These are phyloP conservation scores for Bilobella aurantiaca DNA, from an alignment of 1,140 invertebrate genomes.

Conservation along the genomic window DNA sequence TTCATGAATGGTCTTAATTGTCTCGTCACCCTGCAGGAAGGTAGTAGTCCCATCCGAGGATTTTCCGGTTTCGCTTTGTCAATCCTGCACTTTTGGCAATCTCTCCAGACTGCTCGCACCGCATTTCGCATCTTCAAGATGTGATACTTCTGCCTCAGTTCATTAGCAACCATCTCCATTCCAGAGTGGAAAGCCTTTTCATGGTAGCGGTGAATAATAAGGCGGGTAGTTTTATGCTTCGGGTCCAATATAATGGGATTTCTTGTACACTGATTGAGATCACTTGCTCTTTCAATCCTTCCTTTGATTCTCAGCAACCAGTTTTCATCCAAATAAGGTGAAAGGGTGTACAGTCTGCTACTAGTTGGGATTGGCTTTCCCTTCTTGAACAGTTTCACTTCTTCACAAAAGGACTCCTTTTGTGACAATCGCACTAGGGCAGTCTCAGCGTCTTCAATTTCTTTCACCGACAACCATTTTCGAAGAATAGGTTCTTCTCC, in stretches of 20 bases:
- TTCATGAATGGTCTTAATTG: constrained; percentile 11
- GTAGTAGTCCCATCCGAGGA: background rate
- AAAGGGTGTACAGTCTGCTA: background rate
- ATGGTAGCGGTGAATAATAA: constrained; percentile 4
- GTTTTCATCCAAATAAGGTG: constrained; percentile 3
- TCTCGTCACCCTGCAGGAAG: background rate
- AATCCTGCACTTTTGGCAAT: constrained; percentile 4
- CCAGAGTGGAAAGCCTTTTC: background rate
- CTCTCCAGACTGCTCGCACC: background rate
- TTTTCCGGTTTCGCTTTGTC: background rate
- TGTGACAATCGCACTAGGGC: background rate
- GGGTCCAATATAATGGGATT: background rate
- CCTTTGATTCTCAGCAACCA: background rate
- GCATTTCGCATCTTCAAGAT: background rate
- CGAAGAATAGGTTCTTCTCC: background rate
- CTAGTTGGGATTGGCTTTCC: background rate
- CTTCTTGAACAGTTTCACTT: background rate
- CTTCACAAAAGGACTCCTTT: background rate
- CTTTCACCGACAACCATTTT: background rate
- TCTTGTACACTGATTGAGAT: background rate
- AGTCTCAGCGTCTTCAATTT: background rate
- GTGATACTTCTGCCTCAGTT: background rate
- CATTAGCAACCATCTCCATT: background rate
- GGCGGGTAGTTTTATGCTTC: background rate
- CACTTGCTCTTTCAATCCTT: background rate